phyloP scores from a whole-genome alignment of 2,888 invertebrate genomes.

The Caenorhabditis japonica region DNA sequence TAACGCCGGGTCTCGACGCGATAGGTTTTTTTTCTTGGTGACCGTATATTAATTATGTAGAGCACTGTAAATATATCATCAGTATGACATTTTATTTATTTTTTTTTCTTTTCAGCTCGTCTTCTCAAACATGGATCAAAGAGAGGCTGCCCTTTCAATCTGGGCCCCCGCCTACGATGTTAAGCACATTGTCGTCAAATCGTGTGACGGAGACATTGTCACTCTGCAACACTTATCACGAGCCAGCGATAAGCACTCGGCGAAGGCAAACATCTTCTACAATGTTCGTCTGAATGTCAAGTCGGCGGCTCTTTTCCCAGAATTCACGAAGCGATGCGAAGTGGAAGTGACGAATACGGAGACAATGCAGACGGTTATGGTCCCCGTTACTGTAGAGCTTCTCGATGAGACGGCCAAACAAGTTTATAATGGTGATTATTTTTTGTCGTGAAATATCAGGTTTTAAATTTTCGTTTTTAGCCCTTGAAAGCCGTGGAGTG shows the following conservation, averaged over 20 bases:
- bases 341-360: constrained; percentile 48
- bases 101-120: constrained; percentile 53
- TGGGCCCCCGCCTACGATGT: constrained; percentile 50
- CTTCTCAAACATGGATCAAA: constrained; percentile 52
- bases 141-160: constrained; percentile 39
- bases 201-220: constrained; percentile 59
- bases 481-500: constrained; percentile 58
- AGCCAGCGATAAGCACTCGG: constrained; percentile 22
- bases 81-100: too few species aligned
- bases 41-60: too few species aligned
- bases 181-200: constrained; percentile 33
- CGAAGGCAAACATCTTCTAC: constrained; percentile 58
- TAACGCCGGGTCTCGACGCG: too few species aligned
- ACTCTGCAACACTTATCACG: constrained; percentile 8
- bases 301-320: constrained; percentile 54
- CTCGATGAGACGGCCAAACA: constrained; percentile 61
- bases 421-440: constrained; percentile 51
- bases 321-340: constrained; percentile 48
- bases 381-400: constrained; percentile 62
- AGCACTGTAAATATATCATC: too few species aligned
- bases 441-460: neutral
- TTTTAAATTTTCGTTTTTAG: constrained; percentile 30
- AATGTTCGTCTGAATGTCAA: constrained; percentile 55
- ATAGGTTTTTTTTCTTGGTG: too few species aligned
- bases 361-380: constrained; percentile 52